A percentile compares a stretch with the other conserved stretches of the same genome.
Evolutionary conservation across 2,888 invertebrate genomes (phyloP).

Genomic region (Watsonalla binaria): DNA sequence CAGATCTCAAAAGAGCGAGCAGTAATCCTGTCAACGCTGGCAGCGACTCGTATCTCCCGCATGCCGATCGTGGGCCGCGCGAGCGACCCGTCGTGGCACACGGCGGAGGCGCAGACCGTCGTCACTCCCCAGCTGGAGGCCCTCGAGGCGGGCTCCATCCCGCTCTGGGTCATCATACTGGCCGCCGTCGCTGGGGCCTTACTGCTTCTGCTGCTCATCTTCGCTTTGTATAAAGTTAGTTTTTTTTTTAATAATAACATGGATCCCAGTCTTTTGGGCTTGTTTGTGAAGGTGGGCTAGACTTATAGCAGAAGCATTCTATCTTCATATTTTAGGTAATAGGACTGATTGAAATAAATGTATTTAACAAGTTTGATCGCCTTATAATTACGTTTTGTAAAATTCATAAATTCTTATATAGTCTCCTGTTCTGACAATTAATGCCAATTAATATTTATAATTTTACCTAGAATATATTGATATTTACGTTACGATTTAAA

Average conservation of each 20-base stretch:
- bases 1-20: constrained; percentile 61
- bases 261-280: too few relatives aligned
- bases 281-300: too few relatives aligned
- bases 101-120: constrained; percentile 85
- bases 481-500: too few relatives aligned
- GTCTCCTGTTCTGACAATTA: too few relatives aligned
- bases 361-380: too few relatives aligned
- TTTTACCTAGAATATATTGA: too few relatives aligned
- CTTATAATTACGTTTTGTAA: too few relatives aligned
- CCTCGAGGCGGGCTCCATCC: constrained; percentile 83
- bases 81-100: constrained; percentile 77
- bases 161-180: constrained; percentile 91
- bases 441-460: too few relatives aligned
- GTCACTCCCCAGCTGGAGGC: constrained; percentile 82
- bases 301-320: too few relatives aligned
- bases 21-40: constrained; percentile 87
- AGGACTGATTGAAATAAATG: too few relatives aligned
- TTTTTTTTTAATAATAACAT: not conserved
- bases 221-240: constrained; percentile 88
- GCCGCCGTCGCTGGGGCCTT: constrained; percentile 90
- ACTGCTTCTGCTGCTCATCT: constrained; percentile 87
- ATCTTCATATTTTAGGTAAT: too few relatives aligned
- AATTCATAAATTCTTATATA: too few relatives aligned
- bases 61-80: constrained; percentile 85
- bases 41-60: constrained; percentile 84